These are phyloP conservation scores for Trachelipus rathkii DNA, from an alignment of 1,140 invertebrate species.

Conservation along the genomic window DNA sequence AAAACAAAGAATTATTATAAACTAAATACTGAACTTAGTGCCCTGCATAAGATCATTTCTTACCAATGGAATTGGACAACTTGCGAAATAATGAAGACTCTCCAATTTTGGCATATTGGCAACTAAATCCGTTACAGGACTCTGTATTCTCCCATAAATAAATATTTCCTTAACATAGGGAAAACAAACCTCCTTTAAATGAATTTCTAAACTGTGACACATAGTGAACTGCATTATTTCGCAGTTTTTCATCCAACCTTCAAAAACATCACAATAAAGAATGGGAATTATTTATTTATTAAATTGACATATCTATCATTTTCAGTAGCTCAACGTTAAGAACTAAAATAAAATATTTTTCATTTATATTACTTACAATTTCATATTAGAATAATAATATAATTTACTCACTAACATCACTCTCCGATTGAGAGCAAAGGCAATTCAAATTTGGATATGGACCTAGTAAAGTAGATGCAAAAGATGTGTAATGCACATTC, in stretches of 20 bases:
- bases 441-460: too few relatives aligned
- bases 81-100: background rate
- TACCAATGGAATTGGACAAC: constrained; percentile 1
- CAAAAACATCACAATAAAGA: background rate
- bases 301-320: background rate
- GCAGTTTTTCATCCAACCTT: background rate
- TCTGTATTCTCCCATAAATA: background rate
- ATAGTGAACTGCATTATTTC: background rate
- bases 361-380: background rate
- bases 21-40: too few relatives aligned
- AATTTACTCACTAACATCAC: background rate
- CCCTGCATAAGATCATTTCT: background rate
- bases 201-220: background rate
- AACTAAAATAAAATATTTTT: background rate
- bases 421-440: too few relatives aligned
- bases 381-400: background rate
- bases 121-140: background rate
- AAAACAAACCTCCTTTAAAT: background rate
- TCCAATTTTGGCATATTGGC: background rate
- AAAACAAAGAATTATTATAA: too few relatives aligned
- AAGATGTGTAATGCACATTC: too few relatives aligned
- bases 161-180: background rate
- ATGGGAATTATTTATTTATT: too few relatives aligned
- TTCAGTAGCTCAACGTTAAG: background rate
- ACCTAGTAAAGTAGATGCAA: too few relatives aligned